Conservation (phyloP, 2,888 invertebrate species). For the Coelinius sp. region DNA sequence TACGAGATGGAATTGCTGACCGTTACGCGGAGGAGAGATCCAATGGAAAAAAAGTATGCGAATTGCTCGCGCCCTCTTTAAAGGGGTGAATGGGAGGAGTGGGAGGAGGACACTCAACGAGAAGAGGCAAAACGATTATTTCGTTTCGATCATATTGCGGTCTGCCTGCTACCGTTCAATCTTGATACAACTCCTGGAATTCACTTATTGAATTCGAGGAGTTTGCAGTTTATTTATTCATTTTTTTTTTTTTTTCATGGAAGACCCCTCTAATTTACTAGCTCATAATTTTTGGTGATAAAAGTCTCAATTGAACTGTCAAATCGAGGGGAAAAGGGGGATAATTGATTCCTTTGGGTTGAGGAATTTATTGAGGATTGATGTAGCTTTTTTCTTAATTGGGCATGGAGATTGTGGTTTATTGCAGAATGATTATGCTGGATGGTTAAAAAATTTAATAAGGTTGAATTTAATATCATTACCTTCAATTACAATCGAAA, state of each 20-base stretch:
- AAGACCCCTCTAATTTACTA: conserved; percentile 12
- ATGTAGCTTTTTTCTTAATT: background rate
- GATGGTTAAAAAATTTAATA: too few relatives aligned
- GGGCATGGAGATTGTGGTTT: too few relatives aligned
- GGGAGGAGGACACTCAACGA: conserved; percentile 6
- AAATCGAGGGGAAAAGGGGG: background rate
- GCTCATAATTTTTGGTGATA: conserved; percentile 13
- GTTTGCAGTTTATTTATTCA: background rate
- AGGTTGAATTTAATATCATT: too few relatives aligned
- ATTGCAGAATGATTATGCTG: too few relatives aligned
- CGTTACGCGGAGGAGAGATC: conserved; percentile 40
- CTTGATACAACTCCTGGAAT: conserved; percentile 20
- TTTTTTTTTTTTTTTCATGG: background rate
- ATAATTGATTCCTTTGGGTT: background rate
- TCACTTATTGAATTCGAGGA: conserved; percentile 3
- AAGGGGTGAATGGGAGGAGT: background rate
- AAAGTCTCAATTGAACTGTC: conserved; percentile 13
- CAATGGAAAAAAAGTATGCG: conserved; percentile 44
- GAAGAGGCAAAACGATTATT: conserved; percentile 25
- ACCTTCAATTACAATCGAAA: too few relatives aligned
- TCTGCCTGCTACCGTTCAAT: conserved; percentile 31
- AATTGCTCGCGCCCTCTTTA: conserved; percentile 21
- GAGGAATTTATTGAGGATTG: background rate
- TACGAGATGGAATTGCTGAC: conserved; percentile 49
- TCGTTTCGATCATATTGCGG: conserved; percentile 23